These are phyloP conservation scores for Pituophis catenifer DNA, from an alignment of 2,113 vertebrate species.

Conservation along the genomic window DNA sequence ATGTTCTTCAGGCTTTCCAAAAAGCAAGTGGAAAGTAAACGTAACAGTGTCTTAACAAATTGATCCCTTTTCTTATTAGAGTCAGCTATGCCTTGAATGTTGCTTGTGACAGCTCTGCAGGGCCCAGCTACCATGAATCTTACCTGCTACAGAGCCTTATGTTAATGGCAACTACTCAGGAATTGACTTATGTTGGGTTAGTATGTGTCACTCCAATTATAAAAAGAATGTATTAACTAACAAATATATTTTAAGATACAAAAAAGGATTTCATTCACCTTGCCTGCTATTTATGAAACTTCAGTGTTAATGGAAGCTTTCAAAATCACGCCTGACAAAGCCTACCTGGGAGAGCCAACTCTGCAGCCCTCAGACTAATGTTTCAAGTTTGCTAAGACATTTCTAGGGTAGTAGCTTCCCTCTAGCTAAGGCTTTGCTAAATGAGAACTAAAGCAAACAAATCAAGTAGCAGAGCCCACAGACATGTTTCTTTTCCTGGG, in stretches of 20 bases:
- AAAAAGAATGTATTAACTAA: neutral
- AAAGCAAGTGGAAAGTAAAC: conserved; percentile 3
- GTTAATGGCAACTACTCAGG: neutral
- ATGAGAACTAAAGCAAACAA: conserved; percentile 62
- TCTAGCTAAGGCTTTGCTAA: conserved; percentile 52
- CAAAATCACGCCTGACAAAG: conserved; percentile 56
- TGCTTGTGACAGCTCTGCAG: neutral
- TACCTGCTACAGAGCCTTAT: neutral
- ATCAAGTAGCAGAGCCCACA: conserved; percentile 58
- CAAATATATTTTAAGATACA: neutral
- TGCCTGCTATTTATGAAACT: conserved; percentile 26
- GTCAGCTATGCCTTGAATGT: neutral
- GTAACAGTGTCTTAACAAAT: neutral
- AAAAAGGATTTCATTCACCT: conserved; percentile 31
- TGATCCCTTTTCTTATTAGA: neutral
- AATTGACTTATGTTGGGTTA: neutral
- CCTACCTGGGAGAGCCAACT: conserved; percentile 53
- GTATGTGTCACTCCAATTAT: neutral
- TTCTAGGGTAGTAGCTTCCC: conserved; percentile 65
- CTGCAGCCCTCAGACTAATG: conserved; percentile 18
- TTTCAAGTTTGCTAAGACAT: conserved; percentile 53
- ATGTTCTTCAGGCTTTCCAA: neutral
- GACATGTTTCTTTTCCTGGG: conserved; percentile 38
- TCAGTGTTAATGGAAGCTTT: conserved; percentile 31
- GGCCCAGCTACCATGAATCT: neutral